Evolutionary conservation across 2,113 vertebrate species (phyloP).

Genomic region (Felis chaus): DNA sequence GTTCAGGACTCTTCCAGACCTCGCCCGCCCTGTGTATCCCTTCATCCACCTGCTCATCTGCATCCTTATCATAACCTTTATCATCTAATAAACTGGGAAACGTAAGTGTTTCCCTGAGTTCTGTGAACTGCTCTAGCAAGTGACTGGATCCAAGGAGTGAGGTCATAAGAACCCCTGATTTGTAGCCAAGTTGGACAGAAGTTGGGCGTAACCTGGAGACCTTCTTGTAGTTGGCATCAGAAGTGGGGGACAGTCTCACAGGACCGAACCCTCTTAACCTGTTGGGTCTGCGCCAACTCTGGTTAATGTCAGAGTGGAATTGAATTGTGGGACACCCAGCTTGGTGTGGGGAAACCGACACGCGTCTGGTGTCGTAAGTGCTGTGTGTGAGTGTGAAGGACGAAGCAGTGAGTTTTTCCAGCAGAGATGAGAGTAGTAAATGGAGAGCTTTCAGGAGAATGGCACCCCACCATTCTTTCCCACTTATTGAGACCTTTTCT

Average conservation of each 20-base stretch:
- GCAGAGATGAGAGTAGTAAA: background rate
- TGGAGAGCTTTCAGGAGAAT: background rate
- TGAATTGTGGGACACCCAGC: background rate
- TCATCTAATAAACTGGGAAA: background rate
- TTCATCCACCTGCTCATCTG: background rate
- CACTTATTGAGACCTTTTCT: background rate
- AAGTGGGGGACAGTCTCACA: background rate
- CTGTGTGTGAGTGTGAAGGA: background rate
- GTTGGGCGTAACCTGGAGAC: background rate
- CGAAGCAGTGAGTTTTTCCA: background rate
- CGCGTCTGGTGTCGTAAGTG: background rate
- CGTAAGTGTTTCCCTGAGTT: background rate
- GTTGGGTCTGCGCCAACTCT: background rate
- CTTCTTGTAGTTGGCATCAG: background rate
- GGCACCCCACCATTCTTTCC: fast-evolving
- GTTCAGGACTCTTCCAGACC: too few species aligned
- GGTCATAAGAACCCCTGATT: background rate
- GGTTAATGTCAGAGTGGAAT: background rate
- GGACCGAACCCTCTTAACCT: background rate
- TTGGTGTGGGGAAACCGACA: background rate
- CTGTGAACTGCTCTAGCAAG: background rate
- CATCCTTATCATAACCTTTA: background rate
- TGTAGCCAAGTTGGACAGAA: background rate
- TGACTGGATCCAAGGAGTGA: background rate
- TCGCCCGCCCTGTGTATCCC: fast-evolving